Evolutionary conservation across 2,888 invertebrate genomes (phyloP).

Genomic region (Drosophila longiperda): DNA sequence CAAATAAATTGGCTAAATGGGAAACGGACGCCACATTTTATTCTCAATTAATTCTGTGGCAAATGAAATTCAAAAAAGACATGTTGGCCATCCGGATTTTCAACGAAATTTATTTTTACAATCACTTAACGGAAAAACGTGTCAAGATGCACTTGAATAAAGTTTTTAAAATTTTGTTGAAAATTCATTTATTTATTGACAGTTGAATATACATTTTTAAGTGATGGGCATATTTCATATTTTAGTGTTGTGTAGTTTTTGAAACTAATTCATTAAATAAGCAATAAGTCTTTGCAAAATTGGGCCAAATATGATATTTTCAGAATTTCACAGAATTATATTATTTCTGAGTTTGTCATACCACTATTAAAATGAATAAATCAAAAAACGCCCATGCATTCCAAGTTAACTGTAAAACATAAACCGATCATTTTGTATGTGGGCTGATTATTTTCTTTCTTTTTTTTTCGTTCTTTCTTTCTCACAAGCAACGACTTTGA

Average conservation of each 20-base stretch:
- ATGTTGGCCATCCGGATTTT: constrained; percentile 12
- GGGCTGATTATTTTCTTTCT: constrained; percentile 12
- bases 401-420: constrained; percentile 21
- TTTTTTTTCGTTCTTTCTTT: constrained; percentile 6
- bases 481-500: constrained; percentile 49
- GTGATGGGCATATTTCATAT: background rate
- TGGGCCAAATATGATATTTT: background rate
- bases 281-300: background rate
- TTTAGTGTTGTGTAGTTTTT: background rate
- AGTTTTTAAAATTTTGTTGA: background rate
- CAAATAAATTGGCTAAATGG: constrained; percentile 56
- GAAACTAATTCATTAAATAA: background rate
- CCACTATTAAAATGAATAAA: background rate
- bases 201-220: background rate
- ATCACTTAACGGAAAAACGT: constrained; percentile 10
- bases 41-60: constrained; percentile 29
- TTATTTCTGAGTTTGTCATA: constrained; percentile 6
- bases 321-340: constrained; percentile 15
- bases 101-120: constrained; percentile 3
- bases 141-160: constrained; percentile 2
- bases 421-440: constrained; percentile 36
- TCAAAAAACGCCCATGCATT: background rate
- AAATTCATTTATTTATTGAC: constrained; percentile 20
- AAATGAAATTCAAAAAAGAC: constrained; percentile 3
- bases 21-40: constrained; percentile 55